Conservation (phyloP, 2,888 invertebrate species). For the Drosophila lacicola region DNA sequence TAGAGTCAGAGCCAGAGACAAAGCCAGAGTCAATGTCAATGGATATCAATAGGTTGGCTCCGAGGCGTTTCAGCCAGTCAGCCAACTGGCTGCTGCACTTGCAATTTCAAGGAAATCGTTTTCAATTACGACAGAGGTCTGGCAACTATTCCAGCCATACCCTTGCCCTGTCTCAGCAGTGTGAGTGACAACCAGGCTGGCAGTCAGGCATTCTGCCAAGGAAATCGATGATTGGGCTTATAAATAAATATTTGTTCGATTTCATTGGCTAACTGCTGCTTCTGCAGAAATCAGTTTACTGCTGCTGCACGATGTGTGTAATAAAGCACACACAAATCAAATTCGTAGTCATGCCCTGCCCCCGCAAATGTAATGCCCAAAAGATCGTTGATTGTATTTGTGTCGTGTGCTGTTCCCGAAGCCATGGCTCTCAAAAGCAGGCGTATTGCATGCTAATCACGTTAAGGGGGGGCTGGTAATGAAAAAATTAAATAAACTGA, state of each 20-base stretch:
- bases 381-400: conserved; percentile 72
- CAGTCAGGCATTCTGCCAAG: neutral
- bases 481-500: conserved; percentile 75
- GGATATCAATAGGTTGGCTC: conserved; percentile 72
- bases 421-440: conserved; percentile 25
- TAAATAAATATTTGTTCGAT: conserved; percentile 77
- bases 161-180: conserved; percentile 61
- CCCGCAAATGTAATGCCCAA: conserved; percentile 12
- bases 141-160: conserved; percentile 61
- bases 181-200: conserved; percentile 39
- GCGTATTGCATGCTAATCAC: conserved; percentile 64
- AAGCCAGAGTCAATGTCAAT: conserved; percentile 53
- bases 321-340: conserved; percentile 69
- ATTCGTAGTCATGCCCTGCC: conserved; percentile 26
- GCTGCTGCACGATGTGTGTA: conserved; percentile 26
- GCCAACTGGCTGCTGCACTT: conserved; percentile 56
- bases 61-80: conserved; percentile 35
- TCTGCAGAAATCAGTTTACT: conserved; percentile 58
- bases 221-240: conserved; percentile 43
- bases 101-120: conserved; percentile 72
- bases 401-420: conserved; percentile 35
- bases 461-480: conserved; percentile 55
- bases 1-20: conserved; percentile 6
- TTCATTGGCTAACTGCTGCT: conserved; percentile 55
- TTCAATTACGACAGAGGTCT: conserved; percentile 69